Percentiles rank a stretch among this genome's conserved stretches.
These are phyloP conservation scores for Charanyca ferruginea DNA, from an alignment of 2,888 invertebrate species.

Conservation along the genomic window DNA sequence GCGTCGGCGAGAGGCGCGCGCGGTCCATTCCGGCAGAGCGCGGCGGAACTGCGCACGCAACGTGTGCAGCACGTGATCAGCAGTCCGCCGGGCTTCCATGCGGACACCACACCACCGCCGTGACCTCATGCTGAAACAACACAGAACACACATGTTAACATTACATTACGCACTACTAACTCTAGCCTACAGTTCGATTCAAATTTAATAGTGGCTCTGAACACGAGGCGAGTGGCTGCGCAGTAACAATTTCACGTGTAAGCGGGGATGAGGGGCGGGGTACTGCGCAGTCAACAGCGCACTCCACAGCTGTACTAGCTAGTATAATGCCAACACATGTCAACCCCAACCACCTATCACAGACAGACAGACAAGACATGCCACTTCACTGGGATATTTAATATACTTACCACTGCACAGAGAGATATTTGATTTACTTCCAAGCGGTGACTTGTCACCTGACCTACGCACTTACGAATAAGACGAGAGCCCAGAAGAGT, in stretches of 20 bases:
- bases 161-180: conserved; percentile 5
- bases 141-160: conserved; percentile 43
- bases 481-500: conserved; percentile 37
- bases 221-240: too few relatives aligned
- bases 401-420: conserved; percentile 48
- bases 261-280: too few relatives aligned
- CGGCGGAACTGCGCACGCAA: conserved; percentile 84
- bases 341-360: background rate
- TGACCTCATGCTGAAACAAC: conserved; percentile 89
- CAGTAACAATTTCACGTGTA: too few relatives aligned
- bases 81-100: conserved; percentile 89
- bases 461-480: conserved; percentile 61
- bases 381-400: too few relatives aligned
- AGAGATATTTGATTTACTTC: conserved; percentile 44
- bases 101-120: conserved; percentile 87
- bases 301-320: too few relatives aligned
- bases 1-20: conserved; percentile 85
- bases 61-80: conserved; percentile 84
- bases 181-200: too few relatives aligned
- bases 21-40: conserved; percentile 86
- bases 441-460: conserved; percentile 56
- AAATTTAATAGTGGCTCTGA: too few relatives aligned
- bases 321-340: background rate
- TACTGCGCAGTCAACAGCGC: too few relatives aligned
- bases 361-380: background rate